Evolutionary conservation across 2,797 vertebrate species (phyloP), one percentile per base, ranked within the genome.

Genomic region (Urocyon cinereoargenteus): DNA sequence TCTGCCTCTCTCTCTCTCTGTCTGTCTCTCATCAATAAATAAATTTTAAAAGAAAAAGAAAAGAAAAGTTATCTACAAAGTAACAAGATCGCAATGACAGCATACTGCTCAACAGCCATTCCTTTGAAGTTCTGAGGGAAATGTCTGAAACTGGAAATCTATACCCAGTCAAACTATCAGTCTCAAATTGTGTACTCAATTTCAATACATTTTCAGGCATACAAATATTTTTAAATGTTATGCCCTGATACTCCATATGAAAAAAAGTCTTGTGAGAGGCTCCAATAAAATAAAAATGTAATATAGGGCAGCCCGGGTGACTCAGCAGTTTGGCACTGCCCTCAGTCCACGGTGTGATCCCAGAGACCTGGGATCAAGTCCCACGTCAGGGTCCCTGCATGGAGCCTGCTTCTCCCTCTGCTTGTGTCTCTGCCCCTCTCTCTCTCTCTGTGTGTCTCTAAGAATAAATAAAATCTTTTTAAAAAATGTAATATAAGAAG

Each of bases 141-240:
- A 86, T 53, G n/a, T 75, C 53, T 86, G 51, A 72, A 83, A 70
- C 78, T 91, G 53, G 40, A 84, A 97, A 57, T 72, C n/a, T 81
- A 55, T 55, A 92, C 66, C 59, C 61, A 94, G 31, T 57, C 12
- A 53, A 93, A 86, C 31, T 95, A 92, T 59, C 66, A 64, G 16
- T 92, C n/a, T n/a, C n/a, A 57, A 93, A 88, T 82, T 51, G 6
- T 49, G 5, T 64, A 91, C 36, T 94, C 53, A 93, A 93, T 91
- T 34, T 59, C 94, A 92, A 97, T 28, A 73, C 28, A 83, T 61
- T 88, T 96, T 94, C 19, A 49, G 19, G 84, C 40, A 49, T n/a
- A 59, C 3, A 62, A 89, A 83, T 8, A 34, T 51, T 94, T 96
- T 86, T 26, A 31, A 59, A 40, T 82, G 24, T 59, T 84, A 61